Evolutionary conservation across 2,888 invertebrate genomes (phyloP), one percentile per base, ranked within the genome.

Genomic region (Timema cristinae): DNA sequence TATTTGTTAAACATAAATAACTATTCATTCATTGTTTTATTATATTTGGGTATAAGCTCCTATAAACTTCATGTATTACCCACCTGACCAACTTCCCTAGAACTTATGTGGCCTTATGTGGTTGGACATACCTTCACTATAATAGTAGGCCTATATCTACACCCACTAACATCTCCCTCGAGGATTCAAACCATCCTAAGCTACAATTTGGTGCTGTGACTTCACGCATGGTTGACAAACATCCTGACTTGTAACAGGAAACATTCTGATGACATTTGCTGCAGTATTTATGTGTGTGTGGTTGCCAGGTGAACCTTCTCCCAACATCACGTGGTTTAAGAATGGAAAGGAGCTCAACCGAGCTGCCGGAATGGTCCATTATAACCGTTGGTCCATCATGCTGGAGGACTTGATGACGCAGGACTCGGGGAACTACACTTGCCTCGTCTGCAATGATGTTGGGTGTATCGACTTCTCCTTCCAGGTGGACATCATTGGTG

Each of bases 361-460:
- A n/a, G 49, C 48, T 10, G 13, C 15, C 7, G 32, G 10, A 10
- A 61, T 50, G 10, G 16, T 49, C 48, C 50, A 69, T 56, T 68
- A 11, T 13, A 67, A 51, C 13, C 72, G 71, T n/a, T 74, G 72
- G 67, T 69, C 69, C 13, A 50, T 74, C 47, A 63, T 49, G n/a
- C 11, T 72, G n/a, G 73, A 73, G n/a, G 66, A 67, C 7, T 10
- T 59, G 5, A 50, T 54, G 9, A 67, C 48, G 0, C 16, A 49
- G 7, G 81, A 83, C 71, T 79, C 82, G 10, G 88, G 87, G 15
- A 84, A 85, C 74, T 87, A 86, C 79, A 83, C 83, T 1, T 87
- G 87, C 77, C 75, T 82, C 68, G 83, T 84, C 32, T 79, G 79
- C 74, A 87, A 87, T 77, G 75, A 77, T 10, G 77, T 79, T 71